Evolutionary conservation across 2,888 invertebrate genomes (phyloP), one percentile per base, ranked within the genome.

Genomic region (Morpho deidamia): DNA sequence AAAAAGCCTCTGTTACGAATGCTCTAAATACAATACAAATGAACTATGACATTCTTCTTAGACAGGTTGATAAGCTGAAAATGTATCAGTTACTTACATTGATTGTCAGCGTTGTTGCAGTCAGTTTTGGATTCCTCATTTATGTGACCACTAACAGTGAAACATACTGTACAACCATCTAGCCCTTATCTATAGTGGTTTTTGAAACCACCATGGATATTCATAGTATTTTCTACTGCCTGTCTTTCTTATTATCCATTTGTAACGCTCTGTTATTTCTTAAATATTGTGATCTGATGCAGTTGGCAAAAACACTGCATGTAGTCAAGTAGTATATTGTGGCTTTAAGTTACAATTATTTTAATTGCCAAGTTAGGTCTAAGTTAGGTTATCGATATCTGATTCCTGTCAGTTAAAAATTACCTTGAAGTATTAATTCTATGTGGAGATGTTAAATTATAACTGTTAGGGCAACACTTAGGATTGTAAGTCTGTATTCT

Each of bases 1-100:
- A 95, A 7, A 97, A 93, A 40, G 95, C 94, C n/a, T 95, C 94
- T 0, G 94, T 93, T 3, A 93, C 92, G 58, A 92, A 94, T 23
- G 96, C 97, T 0, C 42, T 87, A 8, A 79, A 74, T 11, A 81
- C 76, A 35, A 59, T 89, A 7, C 83, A 88, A 53, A 70, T 68
- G 14, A 83, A 83, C 46, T 84, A 84, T 37, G 78, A 78, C 23
- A 62, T 61, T 0, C 50, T 89, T 0, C 78, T 81, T 37, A 69
- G 66, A 7, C 78, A 85, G 53, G 67, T 88, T 1, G 68, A 77
- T 11, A 77, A 66, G 45, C 49, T 89, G 39, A 88, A 83, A 48
- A 58, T 76, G 1, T 73, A 81, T 50, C 87, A 88, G 47, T 69
- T 82, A 8, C 8, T 86, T 0, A 83, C 83, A 0, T 61, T 88